A percentile compares a stretch with the other conserved stretches of the same genome.
Evolutionary conservation across 1,140 invertebrate genomes (phyloP).

Genomic region (Nasonia giraulti): DNA sequence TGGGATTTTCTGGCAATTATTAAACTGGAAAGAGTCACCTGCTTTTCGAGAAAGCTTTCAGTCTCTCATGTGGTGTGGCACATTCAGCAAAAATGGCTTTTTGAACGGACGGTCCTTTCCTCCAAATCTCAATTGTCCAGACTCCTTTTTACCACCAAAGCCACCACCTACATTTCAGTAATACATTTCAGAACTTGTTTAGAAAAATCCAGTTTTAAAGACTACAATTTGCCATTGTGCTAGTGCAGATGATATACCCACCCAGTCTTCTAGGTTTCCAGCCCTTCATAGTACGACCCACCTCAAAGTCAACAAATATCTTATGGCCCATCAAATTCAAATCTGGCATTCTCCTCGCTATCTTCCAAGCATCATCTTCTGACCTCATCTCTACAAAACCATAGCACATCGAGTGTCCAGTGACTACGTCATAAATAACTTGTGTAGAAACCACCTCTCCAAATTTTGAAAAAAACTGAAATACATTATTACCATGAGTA

Average conservation of each 20-base stretch:
- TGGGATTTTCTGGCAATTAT: no score
- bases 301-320: slow-evolving; percentile 83
- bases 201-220: background rate
- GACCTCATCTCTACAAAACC: slow-evolving; percentile 89
- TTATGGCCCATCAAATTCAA: slow-evolving; percentile 78
- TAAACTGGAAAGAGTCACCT: no score
- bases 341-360: slow-evolving; percentile 76
- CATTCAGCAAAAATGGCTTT: slow-evolving; percentile 75
- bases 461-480: slow-evolving; percentile 79
- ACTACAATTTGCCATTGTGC: background rate
- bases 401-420: slow-evolving; percentile 88
- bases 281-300: slow-evolving; percentile 79
- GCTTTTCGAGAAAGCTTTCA: background rate
- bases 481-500: slow-evolving; percentile 43
- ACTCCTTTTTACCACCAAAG: slow-evolving; percentile 90
- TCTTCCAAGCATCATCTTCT: slow-evolving; percentile 77
- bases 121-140: slow-evolving; percentile 91
- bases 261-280: slow-evolving; percentile 90
- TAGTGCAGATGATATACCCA: slow-evolving; percentile 51
- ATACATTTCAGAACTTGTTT: slow-evolving; percentile 32
- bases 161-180: slow-evolving; percentile 83
- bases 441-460: slow-evolving; percentile 81
- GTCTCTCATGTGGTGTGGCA: background rate
- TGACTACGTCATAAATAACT: slow-evolving; percentile 87
- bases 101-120: slow-evolving; percentile 84